phyloP scores from a whole-genome alignment of 2,113 vertebrate genomes.

The Dromaius novaehollandiae region DNA sequence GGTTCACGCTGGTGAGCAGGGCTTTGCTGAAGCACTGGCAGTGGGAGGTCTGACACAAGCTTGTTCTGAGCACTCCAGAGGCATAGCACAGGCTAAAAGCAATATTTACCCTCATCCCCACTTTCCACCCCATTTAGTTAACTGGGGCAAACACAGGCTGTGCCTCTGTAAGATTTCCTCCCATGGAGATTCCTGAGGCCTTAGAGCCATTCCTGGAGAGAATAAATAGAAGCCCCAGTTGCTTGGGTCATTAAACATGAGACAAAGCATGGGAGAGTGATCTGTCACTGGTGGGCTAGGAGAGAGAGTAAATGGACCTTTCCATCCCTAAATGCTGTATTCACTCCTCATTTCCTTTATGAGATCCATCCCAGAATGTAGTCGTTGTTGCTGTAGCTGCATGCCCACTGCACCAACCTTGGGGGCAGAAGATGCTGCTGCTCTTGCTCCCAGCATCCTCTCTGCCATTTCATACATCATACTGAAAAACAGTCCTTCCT shows the following conservation, averaged over 20 bases:
- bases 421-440: background rate
- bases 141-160: background rate
- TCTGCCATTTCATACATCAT: background rate
- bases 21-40: background rate
- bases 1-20: background rate
- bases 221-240: background rate
- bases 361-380: background rate
- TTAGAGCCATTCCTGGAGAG: background rate
- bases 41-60: background rate
- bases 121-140: background rate
- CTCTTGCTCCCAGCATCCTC: background rate
- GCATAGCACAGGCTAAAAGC: background rate
- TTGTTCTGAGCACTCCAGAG: background rate
- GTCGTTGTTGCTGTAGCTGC: background rate
- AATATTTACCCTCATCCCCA: background rate
- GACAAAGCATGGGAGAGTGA: background rate
- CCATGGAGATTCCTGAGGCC: background rate
- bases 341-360: conserved; percentile 44
- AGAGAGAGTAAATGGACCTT: conserved; percentile 37
- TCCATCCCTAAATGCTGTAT: background rate
- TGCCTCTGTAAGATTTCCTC: background rate
- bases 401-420: background rate
- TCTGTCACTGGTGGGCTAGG: conserved; percentile 11
- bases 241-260: conserved; percentile 34
- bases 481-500: background rate